Percentiles rank a stretch among this genome's conserved stretches.
phyloP scores from a whole-genome alignment of 2,888 invertebrate genomes.

The Rugalucina vietnamica region DNA sequence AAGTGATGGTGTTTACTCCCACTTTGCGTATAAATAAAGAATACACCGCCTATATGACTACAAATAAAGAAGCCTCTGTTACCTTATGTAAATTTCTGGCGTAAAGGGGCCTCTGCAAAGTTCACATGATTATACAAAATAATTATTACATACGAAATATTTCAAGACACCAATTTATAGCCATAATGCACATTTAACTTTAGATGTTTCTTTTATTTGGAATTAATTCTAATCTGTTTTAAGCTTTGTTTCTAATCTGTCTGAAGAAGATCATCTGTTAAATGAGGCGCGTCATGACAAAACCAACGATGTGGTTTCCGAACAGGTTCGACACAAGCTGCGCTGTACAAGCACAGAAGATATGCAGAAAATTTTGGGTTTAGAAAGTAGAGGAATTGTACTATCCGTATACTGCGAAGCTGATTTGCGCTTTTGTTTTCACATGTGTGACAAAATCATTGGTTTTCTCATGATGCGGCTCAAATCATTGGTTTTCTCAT shows the following conservation, averaged over 20 bases:
- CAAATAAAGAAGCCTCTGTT: not conserved
- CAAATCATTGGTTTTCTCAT: not conserved
- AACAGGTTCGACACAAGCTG: too few species aligned
- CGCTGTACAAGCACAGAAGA: too few species aligned
- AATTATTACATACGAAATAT: not conserved
- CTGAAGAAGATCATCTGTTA: not conserved
- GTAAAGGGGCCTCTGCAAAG: not conserved
- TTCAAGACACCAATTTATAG: not conserved
- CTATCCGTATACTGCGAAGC: not conserved
- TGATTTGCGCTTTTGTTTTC: not conserved
- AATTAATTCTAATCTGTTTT: not conserved
- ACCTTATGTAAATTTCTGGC: conserved; percentile 7
- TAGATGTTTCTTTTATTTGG: too few species aligned
- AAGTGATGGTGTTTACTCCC: not conserved
- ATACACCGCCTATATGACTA: not conserved
- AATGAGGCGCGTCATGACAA: not conserved
- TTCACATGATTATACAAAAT: not conserved
- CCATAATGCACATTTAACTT: not conserved
- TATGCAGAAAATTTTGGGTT: too few species aligned
- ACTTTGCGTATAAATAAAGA: not conserved
- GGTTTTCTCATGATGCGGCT: not conserved
- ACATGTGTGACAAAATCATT: not conserved
- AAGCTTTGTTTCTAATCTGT: not conserved
- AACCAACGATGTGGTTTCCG: too few species aligned
- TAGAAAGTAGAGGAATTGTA: too few species aligned